Evolutionary conservation across 2,888 invertebrate genomes (phyloP), one percentile per base, ranked within the genome.

Genomic region (Ariolimax columbianus): DNA sequence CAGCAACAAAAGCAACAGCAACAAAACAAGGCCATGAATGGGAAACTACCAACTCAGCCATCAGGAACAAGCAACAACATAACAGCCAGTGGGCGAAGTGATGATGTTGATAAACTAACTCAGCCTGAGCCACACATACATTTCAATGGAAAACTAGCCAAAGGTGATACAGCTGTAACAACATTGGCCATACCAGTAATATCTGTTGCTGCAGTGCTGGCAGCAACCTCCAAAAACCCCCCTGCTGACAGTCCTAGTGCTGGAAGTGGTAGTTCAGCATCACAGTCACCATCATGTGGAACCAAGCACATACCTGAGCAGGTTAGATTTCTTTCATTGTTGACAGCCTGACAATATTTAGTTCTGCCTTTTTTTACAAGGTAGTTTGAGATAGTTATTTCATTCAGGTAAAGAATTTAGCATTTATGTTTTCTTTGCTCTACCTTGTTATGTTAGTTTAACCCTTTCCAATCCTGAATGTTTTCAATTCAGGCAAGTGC

Each of bases 301-400:
- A 82, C 82, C 30, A 85, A 82, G 72, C 30, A 19, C 7, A n/a
- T 85, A 68, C 68, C 83, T 23, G 84, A 87, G 30, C 86, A 86
- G 83, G 88, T 87, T 55, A 80, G 68, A n/a, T 33, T 51, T 75
- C 11, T 75, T 43, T 26, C 75, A 36, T n/a, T 73, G 73, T 73
- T 47, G 47, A 40, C 38, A 26, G 40, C n/a, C 70, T 40, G 40
- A 9, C 23, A 72, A 40, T 30, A 11, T 70, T 68, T 33, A 3
- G 33, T 68, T 68, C 7, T 3, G 1, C 19, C 33, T 68, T n/a
- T 14, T 47, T 14, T 11, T 47, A 14, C 14, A 47, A 11, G 47
- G 59, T 59, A 17, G 26, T 63, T 9, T 63, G 63, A 17, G n/a
- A 19, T 63, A 19, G 51, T 51, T 14, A 19, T 51, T 19, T 51